A percentile compares a stretch with the other conserved stretches of the same genome.
phyloP scores from a whole-genome alignment of 2,797 vertebrate genomes.

The Taeniopygia guttata region DNA sequence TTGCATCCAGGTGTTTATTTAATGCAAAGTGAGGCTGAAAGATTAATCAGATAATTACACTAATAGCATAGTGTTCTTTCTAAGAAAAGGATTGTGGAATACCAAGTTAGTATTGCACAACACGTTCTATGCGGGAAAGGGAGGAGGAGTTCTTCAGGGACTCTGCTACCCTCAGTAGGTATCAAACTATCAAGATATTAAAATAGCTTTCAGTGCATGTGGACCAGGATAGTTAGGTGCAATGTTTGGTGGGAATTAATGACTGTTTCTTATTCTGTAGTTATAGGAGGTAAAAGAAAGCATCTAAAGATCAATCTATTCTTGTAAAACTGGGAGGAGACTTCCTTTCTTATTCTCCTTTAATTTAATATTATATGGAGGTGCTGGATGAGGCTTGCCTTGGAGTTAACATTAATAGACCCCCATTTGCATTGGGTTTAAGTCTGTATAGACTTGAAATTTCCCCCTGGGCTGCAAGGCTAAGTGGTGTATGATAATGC shows the following conservation, averaged over 20 bases:
- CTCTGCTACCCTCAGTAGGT: background rate
- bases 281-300: background rate
- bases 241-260: background rate
- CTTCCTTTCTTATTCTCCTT: background rate
- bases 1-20: slow-evolving; percentile 30
- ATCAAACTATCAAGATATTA: background rate
- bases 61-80: slow-evolving; percentile 14
- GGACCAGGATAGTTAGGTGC: background rate
- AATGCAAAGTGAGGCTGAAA: slow-evolving; percentile 11
- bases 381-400: background rate
- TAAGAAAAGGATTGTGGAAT: background rate
- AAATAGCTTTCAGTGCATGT: background rate
- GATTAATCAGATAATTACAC: slow-evolving; percentile 26
- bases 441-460: background rate
- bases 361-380: background rate
- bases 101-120: background rate
- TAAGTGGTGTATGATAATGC: background rate
- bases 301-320: background rate
- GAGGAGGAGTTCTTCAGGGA: background rate
- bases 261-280: background rate
- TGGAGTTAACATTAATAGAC: background rate
- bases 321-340: background rate
- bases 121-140: background rate
- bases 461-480: background rate
- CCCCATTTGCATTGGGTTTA: background rate